Base-by-base conservation (phyloP, 2,797 vertebrate genomes). In the Onychomys arenicola region DNA sequence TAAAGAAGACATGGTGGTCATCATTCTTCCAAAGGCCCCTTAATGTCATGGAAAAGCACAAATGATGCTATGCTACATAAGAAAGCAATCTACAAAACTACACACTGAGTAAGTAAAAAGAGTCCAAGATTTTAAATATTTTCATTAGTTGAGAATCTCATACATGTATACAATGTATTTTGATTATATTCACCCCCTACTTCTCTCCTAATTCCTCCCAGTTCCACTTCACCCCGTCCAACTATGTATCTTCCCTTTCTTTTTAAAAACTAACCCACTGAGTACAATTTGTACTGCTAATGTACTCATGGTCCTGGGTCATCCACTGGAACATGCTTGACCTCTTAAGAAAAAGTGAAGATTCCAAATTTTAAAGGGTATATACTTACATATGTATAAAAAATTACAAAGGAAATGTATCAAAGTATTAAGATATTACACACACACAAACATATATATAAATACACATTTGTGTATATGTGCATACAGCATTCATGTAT, bases 31-130 rank as follows among this genome's bases (percentile, higher is more conserved):
- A 71, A 87, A 84, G 52, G 46, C 25, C 90, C 73, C 61, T 83
- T 57, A 83, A 76, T 61, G 76, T 63, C 52, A 86, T 23, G 5
- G 49, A 73, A 90, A 81, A 86, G 73, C 32, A 59, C 59, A 78
- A 19, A 83, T 34, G 34, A 80, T 55, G 77, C 25, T 81, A n/a
- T 34, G 19, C 19, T 61, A 57, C 40, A 69, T 13, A 27, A 94
- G 37, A 82, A 94, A 88, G 75, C 23, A 65, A 16, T 82, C 90
- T 59, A 96, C 5, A 94, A 94, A 84, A 80, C 52, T n/a, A 5
- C 34, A 69, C 55, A 43, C 52, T 80, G 90, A 94, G 34, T 80
- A 90, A 94, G 34, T 40, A 89, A 40, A 88, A 71, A 76, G 37
- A 87, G 23, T 73, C 23, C 67, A 87, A 29, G 67, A 25, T 57